A percentile compares a stretch with the other conserved stretches of the same genome.
phyloP scores from a whole-genome alignment of 2,888 invertebrate genomes.

The Troglohyphantes excavatus region DNA sequence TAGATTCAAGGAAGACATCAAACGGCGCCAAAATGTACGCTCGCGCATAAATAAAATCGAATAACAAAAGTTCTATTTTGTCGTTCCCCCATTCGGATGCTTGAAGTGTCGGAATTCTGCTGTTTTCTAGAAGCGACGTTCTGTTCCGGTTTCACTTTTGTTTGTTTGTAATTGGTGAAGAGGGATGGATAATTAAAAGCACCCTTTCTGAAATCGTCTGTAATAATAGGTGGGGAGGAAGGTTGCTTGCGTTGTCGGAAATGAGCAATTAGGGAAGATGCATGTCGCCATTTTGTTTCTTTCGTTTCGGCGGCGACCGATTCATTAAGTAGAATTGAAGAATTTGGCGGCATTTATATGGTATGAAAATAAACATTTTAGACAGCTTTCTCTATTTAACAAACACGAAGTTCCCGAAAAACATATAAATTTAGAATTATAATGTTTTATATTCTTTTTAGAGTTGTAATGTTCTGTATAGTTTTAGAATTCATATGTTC shows the following conservation, averaged over 20 bases:
- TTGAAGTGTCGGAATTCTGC: background rate
- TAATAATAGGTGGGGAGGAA: background rate
- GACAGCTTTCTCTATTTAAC: no score
- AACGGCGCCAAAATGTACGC: background rate
- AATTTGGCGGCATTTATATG: no score
- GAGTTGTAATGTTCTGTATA: no score
- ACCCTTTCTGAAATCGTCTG: background rate
- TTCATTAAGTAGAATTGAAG: background rate
- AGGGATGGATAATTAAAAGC: conserved; percentile 42
- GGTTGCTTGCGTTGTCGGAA: conserved; percentile 15
- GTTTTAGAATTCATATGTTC: no score
- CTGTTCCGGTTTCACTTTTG: conserved; percentile 45
- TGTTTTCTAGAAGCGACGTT: conserved; percentile 5
- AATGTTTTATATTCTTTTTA: no score
- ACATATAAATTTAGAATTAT: no score
- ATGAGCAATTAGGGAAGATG: conserved; percentile 65
- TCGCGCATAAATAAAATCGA: background rate
- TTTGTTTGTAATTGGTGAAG: conserved; percentile 33
- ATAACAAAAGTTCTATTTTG: conserved; percentile 1
- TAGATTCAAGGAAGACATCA: conserved; percentile 19
- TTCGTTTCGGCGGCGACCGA: background rate
- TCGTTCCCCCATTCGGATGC: no score
- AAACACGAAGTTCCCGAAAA: no score
- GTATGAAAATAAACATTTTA: no score
- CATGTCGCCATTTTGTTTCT: conserved; percentile 16